Evolutionary conservation across 1,140 invertebrate genomes (phyloP).

Genomic region (Drosophila seguyi): DNA sequence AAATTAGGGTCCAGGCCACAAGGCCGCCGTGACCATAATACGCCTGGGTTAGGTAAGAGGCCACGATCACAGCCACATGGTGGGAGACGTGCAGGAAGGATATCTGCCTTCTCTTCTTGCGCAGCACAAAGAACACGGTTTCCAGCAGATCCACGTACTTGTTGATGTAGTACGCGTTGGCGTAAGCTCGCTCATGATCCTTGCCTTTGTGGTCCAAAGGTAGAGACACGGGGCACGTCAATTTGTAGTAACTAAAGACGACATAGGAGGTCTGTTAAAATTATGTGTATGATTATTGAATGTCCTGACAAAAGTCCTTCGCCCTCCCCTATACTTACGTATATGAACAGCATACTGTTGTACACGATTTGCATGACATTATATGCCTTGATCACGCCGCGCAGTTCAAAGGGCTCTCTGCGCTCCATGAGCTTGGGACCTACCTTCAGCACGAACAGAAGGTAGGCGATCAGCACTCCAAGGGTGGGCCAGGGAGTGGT

Average conservation of each 20-base stretch:
- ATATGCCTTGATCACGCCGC: slow-evolving; percentile 1
- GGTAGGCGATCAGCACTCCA: neutral
- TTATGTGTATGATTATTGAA: too few relatives aligned
- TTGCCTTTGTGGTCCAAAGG: neutral
- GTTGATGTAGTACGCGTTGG: neutral
- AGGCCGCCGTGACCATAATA: neutral
- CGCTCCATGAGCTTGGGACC: slow-evolving; percentile 6
- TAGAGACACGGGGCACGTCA: neutral
- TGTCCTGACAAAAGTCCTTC: neutral
- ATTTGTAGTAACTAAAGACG: neutral
- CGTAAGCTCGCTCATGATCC: neutral
- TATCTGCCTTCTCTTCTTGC: neutral
- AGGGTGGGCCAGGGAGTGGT: neutral
- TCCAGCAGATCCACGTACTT: neutral
- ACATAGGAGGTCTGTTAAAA: neutral
- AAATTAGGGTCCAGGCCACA: neutral
- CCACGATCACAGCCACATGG: neutral
- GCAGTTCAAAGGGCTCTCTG: neutral
- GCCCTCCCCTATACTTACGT: neutral
- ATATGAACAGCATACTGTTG: neutral
- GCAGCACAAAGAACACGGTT: slow-evolving; percentile 3
- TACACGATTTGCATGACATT: slow-evolving; percentile 2
- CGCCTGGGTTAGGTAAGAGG: neutral
- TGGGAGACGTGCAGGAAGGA: slow-evolving; percentile 7
- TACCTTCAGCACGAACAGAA: neutral